Percentiles rank a stretch among this genome's conserved stretches.
Evolutionary conservation across 2,888 invertebrate species (phyloP).

Genomic region (Platypus cylindrus): DNA sequence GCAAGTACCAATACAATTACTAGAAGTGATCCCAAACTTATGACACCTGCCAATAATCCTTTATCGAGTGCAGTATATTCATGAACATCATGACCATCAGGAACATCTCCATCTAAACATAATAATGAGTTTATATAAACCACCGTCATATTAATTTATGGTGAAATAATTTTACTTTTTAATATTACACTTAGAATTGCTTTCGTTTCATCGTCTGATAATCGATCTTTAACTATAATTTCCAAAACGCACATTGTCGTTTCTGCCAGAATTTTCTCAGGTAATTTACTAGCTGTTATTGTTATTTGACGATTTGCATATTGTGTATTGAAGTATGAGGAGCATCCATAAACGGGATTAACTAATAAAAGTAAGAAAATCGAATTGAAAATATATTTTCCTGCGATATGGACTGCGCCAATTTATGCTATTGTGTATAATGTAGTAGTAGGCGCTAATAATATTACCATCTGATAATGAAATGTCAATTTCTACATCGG

Average conservation of each 20-base stretch:
- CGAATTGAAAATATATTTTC: too few species aligned
- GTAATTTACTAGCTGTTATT: slow-evolving; percentile 6
- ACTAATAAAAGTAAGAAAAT: too few species aligned
- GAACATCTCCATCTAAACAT: not conserved
- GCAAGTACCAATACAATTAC: slow-evolving; percentile 22
- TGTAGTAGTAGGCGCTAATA: too few species aligned
- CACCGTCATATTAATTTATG: not conserved
- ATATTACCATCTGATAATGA: too few species aligned
- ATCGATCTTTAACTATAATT: slow-evolving; percentile 9
- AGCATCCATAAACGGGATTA: too few species aligned
- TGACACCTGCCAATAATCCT: slow-evolving; percentile 27
- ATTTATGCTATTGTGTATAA: too few species aligned
- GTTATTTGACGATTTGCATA: slow-evolving; percentile 10
- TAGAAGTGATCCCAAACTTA: slow-evolving; percentile 25
- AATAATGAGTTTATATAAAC: slow-evolving; percentile 4
- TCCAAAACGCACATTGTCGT: slow-evolving; percentile 13
- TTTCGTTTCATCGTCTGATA: slow-evolving; percentile 6
- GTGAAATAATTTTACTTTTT: not conserved
- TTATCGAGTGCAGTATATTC: slow-evolving; percentile 9
- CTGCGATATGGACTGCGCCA: too few species aligned
- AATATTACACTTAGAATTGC: slow-evolving; percentile 15
- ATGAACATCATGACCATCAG: slow-evolving; percentile 3
- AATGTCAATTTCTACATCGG: too few species aligned
- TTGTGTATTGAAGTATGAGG: slow-evolving; percentile 9
- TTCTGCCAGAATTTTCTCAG: slow-evolving; percentile 10